Percentiles rank a stretch among this genome's conserved stretches.
These are phyloP conservation scores for Nyctereutes procyonoides DNA, from an alignment of 2,113 vertebrate species.

Conservation along the genomic window DNA sequence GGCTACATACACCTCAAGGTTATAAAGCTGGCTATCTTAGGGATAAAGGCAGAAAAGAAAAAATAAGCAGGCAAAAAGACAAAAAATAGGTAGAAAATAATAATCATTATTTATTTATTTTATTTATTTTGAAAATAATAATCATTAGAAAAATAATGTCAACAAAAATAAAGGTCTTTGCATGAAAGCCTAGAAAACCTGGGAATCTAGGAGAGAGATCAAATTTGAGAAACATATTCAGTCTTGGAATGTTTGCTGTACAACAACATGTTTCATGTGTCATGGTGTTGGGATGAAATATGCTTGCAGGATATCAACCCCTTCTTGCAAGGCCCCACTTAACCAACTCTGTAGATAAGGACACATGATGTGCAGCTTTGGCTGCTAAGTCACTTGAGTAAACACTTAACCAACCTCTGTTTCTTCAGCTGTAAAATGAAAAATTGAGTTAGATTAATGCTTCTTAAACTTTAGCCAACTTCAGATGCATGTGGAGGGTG, in stretches of 20 bases:
- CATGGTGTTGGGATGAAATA: neutral
- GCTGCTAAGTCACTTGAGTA: neutral
- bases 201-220: neutral
- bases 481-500: neutral
- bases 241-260: neutral
- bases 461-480: neutral
- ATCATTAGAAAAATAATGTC: neutral
- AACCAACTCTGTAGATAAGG: neutral
- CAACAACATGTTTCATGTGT: neutral
- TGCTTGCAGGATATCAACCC: neutral
- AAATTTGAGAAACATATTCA: neutral
- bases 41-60: neutral
- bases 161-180: neutral
- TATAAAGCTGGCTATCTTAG: neutral
- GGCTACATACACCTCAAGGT: neutral
- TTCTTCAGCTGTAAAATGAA: neutral
- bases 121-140: neutral
- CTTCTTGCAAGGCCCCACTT: neutral
- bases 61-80: neutral
- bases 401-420: neutral
- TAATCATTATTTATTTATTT: too few species aligned
- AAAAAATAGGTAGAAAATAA: neutral
- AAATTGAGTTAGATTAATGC: neutral
- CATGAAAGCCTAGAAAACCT: neutral
- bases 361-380: neutral